Evolutionary conservation across 23 tunicate species (phyloP).

Genomic region (Oikopleura dioica): DNA sequence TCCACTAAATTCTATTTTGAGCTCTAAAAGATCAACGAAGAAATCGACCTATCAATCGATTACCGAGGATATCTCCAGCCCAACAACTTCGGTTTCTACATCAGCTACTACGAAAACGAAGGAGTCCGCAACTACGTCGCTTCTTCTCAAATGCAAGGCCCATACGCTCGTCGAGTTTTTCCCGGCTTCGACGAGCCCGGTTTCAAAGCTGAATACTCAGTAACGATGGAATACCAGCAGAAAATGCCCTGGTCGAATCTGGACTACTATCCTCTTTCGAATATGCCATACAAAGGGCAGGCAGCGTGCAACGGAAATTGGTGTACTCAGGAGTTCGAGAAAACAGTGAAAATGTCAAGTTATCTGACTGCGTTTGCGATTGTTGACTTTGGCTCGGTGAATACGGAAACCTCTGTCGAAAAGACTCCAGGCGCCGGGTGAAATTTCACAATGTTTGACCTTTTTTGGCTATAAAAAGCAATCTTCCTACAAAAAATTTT

Average conservation of each 20-base stretch:
- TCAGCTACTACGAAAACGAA: neutral
- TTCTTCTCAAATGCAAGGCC: neutral
- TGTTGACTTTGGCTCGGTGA: slow-evolving; percentile 6
- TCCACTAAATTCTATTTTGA: no score
- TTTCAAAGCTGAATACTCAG: neutral
- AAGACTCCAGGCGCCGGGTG: neutral
- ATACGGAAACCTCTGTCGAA: neutral
- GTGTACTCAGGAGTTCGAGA: neutral
- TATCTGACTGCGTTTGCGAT: neutral
- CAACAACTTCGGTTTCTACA: neutral
- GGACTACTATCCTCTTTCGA: neutral
- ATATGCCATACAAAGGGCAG: neutral
- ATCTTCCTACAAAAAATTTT: no score
- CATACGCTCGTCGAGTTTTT: neutral
- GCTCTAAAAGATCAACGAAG: no score
- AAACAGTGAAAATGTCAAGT: neutral
- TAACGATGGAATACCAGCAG: neutral
- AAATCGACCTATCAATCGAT: no score
- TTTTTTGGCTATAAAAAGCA: no score
- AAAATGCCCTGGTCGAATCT: neutral
- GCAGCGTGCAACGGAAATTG: neutral
- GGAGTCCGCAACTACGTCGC: neutral
- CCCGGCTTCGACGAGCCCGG: neutral
- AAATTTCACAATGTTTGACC: no score
- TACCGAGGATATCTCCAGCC: neutral